Conservation (phyloP, 2,888 invertebrate genomes). For the Tenthredo distinguenda region DNA sequence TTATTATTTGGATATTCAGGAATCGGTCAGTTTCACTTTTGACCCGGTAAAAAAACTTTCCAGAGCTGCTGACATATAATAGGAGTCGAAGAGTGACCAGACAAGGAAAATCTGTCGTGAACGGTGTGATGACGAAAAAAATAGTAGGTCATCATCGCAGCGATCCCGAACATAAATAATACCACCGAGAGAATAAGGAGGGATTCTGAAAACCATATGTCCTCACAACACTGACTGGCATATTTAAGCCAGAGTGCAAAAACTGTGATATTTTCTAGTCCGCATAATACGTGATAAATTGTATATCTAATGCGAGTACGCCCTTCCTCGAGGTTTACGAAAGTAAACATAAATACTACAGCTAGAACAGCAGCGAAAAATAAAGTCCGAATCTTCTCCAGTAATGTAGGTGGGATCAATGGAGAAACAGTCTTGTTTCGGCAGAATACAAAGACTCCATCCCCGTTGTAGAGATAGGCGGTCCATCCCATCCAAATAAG, state of each 20-base stretch:
- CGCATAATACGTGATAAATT: background rate
- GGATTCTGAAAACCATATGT: background rate
- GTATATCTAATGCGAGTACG: background rate
- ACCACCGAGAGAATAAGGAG: background rate
- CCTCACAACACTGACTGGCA: background rate
- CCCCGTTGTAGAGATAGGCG: background rate
- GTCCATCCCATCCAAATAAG: slow-evolving; percentile 81
- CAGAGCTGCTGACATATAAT: background rate
- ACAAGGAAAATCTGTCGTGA: background rate
- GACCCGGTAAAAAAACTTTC: background rate
- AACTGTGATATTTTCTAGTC: background rate
- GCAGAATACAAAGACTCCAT: slow-evolving; percentile 1
- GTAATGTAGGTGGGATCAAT: background rate
- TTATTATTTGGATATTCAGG: background rate
- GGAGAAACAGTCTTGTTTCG: background rate
- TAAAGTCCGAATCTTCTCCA: background rate
- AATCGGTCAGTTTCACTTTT: background rate
- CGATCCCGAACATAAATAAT: background rate
- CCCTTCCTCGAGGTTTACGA: background rate
- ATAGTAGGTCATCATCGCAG: background rate
- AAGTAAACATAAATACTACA: background rate
- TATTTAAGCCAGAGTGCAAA: background rate
- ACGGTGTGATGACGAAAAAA: background rate
- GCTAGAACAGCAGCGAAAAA: background rate
- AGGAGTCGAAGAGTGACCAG: background rate